Percentiles rank a stretch among this genome's conserved stretches.
These are phyloP conservation scores for Bubalus kerabau DNA, from an alignment of 2,113 vertebrate species.

Conservation along the genomic window DNA sequence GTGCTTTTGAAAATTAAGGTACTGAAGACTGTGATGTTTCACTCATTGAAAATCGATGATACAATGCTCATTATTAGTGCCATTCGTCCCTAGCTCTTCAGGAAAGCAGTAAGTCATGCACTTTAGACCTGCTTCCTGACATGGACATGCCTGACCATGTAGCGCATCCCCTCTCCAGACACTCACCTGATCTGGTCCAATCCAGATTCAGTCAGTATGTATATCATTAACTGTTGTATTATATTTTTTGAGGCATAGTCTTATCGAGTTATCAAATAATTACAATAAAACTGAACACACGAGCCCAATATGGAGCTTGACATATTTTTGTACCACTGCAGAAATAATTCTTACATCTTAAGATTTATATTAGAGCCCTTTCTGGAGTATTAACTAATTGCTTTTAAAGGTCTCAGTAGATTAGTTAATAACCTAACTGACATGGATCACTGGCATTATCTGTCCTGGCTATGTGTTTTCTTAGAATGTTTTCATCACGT, in stretches of 20 bases:
- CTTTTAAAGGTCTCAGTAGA: constrained; percentile 28
- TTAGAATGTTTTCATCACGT: constrained; percentile 18
- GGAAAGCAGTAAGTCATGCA: constrained; percentile 21
- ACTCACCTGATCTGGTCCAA: constrained; percentile 60
- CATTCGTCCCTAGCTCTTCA: constrained; percentile 37
- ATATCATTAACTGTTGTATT: constrained; percentile 59
- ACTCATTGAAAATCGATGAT: constrained; percentile 30
- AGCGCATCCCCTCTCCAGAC: constrained; percentile 45
- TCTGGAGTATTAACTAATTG: constrained; percentile 14
- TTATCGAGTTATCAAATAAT: not conserved
- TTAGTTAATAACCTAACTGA: constrained; percentile 45
- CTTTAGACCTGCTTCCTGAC: not conserved
- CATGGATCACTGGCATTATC: not conserved
- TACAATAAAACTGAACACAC: not conserved
- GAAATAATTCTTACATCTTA: constrained; percentile 21
- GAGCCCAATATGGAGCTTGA: not conserved
- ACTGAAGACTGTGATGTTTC: constrained; percentile 45
- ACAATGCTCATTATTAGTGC: constrained; percentile 24
- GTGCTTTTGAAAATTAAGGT: constrained; percentile 47
- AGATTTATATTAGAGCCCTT: constrained; percentile 5
- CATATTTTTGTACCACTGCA: constrained; percentile 33
- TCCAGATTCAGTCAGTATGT: constrained; percentile 54
- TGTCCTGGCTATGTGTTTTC: constrained; percentile 37
- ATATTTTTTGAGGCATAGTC: constrained; percentile 54
- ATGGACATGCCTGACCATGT: not conserved